Evolutionary conservation across 30 jellyfish, hydroid and myxozoan species (phyloP).

Genomic region (Pelagia noctiluca): DNA sequence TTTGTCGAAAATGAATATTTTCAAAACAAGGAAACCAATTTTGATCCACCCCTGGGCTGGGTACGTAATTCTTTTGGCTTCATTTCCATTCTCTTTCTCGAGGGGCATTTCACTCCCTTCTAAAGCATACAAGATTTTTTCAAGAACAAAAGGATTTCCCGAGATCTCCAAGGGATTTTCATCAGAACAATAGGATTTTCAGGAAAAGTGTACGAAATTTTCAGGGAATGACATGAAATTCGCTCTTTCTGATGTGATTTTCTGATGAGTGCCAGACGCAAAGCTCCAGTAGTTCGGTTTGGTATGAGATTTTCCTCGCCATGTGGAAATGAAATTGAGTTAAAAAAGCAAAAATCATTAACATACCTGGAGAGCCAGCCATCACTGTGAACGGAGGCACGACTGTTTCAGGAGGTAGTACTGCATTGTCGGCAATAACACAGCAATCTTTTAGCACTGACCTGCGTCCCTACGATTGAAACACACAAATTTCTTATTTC

Average conservation of each 20-base stretch:
- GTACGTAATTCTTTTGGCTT: too few species aligned
- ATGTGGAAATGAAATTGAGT: not conserved
- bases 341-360: not conserved
- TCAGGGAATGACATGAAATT: not conserved
- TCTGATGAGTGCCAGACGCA: not conserved
- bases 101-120: too few species aligned
- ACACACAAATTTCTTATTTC: too few species aligned
- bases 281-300: not conserved
- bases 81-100: too few species aligned
- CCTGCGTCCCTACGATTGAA: constrained; percentile 86
- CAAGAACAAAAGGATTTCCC: too few species aligned
- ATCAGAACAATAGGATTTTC: not conserved
- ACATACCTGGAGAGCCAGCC: constrained; percentile 98
- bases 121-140: too few species aligned
- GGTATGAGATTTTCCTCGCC: not conserved
- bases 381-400: constrained; percentile 97
- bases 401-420: constrained; percentile 97
- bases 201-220: not conserved
- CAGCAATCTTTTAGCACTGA: constrained; percentile 95
- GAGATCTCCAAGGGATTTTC: too few species aligned
- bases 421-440: constrained; percentile 95
- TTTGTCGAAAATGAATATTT: not conserved
- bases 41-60: not conserved
- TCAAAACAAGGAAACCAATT: not conserved
- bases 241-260: not conserved